A percentile compares a stretch with the other conserved stretches of the same genome.
Conservation (phyloP, 2,797 vertebrate genomes). For the Scyliorhinus canicula region DNA sequence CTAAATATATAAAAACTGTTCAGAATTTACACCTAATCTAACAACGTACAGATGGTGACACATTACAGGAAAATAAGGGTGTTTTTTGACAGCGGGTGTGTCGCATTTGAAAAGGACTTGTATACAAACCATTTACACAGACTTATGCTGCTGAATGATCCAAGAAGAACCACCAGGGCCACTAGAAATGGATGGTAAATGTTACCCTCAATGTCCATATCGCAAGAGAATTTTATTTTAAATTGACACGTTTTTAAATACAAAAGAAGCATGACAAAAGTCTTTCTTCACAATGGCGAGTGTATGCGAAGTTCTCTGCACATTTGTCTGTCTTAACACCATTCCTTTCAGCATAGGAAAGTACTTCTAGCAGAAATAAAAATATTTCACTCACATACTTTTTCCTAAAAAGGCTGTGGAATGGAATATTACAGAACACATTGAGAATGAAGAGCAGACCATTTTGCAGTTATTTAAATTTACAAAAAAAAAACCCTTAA, state of each 20-base stretch:
- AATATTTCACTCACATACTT: conserved; percentile 33
- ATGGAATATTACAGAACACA: conserved; percentile 28
- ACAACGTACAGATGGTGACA: neutral
- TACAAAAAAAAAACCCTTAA: neutral
- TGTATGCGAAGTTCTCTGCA: neutral
- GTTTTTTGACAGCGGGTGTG: neutral
- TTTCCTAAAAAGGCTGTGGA: conserved; percentile 34
- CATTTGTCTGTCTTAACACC: neutral
- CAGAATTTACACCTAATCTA: neutral
- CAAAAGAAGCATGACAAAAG: neutral
- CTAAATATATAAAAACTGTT: neutral
- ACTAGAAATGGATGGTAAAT: neutral
- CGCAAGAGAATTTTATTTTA: no score
- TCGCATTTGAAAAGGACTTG: neutral
- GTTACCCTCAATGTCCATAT: neutral
- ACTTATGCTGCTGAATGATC: neutral
- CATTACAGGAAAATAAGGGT: neutral
- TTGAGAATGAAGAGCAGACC: neutral
- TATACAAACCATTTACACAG: neutral
- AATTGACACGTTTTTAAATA: neutral
- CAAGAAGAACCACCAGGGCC: neutral
- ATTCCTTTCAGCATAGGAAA: conserved; percentile 23
- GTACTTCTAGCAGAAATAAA: neutral
- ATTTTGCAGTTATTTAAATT: neutral
- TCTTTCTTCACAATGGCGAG: neutral